Percentiles rank a stretch among this genome's conserved stretches.
Conservation (phyloP, 2,113 vertebrate genomes). For the Ondatra zibethicus region DNA sequence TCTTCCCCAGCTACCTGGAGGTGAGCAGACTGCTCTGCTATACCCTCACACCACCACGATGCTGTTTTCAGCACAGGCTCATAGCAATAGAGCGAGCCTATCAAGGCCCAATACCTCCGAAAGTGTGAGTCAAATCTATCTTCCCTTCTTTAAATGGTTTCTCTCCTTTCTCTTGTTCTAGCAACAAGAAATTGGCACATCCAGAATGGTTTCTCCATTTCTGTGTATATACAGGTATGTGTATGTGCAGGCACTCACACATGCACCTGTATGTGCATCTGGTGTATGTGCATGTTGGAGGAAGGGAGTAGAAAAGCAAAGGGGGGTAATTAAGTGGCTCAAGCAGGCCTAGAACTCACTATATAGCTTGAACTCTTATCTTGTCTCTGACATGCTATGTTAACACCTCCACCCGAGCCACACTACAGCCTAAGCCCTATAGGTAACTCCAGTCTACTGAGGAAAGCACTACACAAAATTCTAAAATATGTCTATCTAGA, state of each 20-base stretch:
- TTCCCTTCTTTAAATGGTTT: not conserved
- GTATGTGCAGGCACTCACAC: not conserved
- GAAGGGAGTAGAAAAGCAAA: not conserved
- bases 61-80: not conserved
- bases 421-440: not conserved
- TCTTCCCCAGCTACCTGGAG: not conserved
- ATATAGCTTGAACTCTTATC: not conserved
- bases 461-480: conserved; percentile 18
- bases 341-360: not conserved
- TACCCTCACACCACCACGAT: not conserved
- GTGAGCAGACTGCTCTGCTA: not conserved
- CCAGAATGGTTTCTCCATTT: not conserved
- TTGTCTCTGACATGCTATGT: not conserved
- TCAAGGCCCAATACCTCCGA: not conserved
- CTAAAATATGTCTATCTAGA: conserved; percentile 1
- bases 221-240: not conserved
- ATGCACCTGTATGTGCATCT: not conserved
- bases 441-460: not conserved
- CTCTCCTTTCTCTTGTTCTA: not conserved
- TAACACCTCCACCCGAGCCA: not conserved
- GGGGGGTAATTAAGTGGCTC: not conserved
- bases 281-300: not conserved
- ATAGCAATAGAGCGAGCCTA: not conserved
- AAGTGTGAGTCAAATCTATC: not conserved
- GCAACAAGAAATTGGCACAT: not conserved